Evolutionary conservation across 2,888 invertebrate genomes (phyloP).

Genomic region (Ptilodon capucinus): DNA sequence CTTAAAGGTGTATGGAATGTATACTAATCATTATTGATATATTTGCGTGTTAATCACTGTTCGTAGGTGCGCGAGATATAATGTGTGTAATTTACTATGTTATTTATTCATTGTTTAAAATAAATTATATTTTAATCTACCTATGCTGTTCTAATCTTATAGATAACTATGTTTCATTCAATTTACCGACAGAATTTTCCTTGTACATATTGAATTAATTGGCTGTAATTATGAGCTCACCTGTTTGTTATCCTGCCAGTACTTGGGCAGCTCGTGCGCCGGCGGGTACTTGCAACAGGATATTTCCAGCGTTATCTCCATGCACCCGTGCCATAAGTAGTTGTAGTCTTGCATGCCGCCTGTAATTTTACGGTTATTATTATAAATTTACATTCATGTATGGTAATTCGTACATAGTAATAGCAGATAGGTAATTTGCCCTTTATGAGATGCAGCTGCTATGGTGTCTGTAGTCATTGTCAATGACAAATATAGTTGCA

Average conservation of each 20-base stretch:
- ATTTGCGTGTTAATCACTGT: too few species aligned
- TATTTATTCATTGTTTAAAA: too few species aligned
- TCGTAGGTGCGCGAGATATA: too few species aligned
- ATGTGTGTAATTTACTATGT: too few species aligned
- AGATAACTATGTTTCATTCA: neutral
- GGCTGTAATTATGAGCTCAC: conserved; percentile 62
- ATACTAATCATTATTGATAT: too few species aligned
- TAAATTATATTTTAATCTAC: too few species aligned
- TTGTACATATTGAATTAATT: neutral
- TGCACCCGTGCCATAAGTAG: conserved; percentile 95
- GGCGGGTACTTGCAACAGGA: conserved; percentile 97
- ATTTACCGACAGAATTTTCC: neutral
- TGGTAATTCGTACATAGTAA: neutral
- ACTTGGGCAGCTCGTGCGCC: conserved; percentile 88
- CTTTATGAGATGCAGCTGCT: too few species aligned
- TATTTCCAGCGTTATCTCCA: conserved; percentile 97
- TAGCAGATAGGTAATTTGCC: too few species aligned
- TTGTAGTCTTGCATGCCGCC: conserved; percentile 98
- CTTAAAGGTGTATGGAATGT: too few species aligned
- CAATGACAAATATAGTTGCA: too few species aligned
- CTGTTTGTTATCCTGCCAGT: conserved; percentile 95
- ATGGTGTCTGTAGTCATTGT: too few species aligned
- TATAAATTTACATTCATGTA: neutral
- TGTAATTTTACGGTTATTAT: conserved; percentile 30
- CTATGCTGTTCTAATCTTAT: neutral